Conservation (phyloP, 2,113 vertebrate genomes). For the Istiophorus platypterus region DNA sequence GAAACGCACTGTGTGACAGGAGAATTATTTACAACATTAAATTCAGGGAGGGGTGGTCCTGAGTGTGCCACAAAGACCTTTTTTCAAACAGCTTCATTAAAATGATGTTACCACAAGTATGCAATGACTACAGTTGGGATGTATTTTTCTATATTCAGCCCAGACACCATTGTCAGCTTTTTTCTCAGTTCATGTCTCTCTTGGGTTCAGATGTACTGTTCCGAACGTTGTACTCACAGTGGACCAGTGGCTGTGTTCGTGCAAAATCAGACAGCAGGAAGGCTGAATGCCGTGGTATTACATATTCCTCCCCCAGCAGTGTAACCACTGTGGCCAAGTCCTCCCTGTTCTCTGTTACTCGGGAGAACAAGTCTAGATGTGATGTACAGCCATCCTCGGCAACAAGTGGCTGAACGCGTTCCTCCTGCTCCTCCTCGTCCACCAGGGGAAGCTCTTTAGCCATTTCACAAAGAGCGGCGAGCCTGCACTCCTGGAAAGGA, state of each 20-base stretch:
- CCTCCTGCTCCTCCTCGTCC: slow-evolving; percentile 67
- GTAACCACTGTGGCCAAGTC: slow-evolving; percentile 79
- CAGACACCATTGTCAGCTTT: background rate
- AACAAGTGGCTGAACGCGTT: slow-evolving; percentile 64
- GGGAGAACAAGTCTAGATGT: slow-evolving; percentile 87
- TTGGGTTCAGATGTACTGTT: background rate
- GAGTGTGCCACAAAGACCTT: background rate
- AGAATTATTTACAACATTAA: background rate
- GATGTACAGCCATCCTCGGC: slow-evolving; percentile 53
- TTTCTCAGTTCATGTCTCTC: background rate
- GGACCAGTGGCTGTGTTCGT: slow-evolving; percentile 88
- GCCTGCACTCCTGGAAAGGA: slow-evolving; percentile 72
- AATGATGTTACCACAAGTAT: background rate
- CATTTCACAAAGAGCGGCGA: slow-evolving; percentile 93
- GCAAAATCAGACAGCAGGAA: slow-evolving; percentile 96
- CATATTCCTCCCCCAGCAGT: slow-evolving; percentile 91
- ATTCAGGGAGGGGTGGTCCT: background rate
- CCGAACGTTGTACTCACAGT: slow-evolving; percentile 84
- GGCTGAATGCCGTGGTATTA: slow-evolving; percentile 88
- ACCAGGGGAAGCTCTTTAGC: slow-evolving; percentile 87
- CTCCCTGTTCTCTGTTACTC: slow-evolving; percentile 86
- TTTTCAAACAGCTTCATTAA: background rate
- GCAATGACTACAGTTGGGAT: background rate
- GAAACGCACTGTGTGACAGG: background rate
- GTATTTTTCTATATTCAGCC: background rate